Percentiles rank a stretch among this genome's conserved stretches.
These are phyloP conservation scores for Alosa alosa DNA, from an alignment of 2,113 vertebrate species.

Conservation along the genomic window DNA sequence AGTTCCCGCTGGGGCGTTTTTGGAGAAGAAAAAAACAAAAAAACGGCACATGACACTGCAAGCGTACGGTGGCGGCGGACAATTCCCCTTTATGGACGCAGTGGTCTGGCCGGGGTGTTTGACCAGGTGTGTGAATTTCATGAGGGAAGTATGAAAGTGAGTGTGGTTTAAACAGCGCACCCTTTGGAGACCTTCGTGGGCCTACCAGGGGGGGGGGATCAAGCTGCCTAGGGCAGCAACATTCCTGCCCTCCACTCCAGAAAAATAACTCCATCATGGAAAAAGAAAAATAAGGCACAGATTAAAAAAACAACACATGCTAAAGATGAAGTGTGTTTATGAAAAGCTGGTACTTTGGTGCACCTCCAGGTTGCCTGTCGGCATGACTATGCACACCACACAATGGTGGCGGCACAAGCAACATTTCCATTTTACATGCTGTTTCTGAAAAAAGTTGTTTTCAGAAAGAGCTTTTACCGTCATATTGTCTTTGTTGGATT, in stretches of 20 bases:
- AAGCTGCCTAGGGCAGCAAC: conserved; percentile 24
- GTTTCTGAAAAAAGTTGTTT: background rate
- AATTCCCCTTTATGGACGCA: conserved; percentile 43
- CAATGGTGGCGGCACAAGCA: background rate
- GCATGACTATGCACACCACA: background rate
- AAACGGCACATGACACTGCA: conserved; percentile 30
- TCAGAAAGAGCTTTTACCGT: too few relatives aligned
- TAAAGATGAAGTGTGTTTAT: background rate
- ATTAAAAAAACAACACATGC: background rate
- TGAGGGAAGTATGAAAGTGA: conserved; percentile 48
- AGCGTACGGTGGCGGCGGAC: conserved; percentile 26
- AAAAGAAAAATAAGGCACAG: conserved; percentile 29
- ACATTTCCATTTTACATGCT: background rate
- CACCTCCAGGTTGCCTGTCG: background rate
- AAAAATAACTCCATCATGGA: conserved; percentile 32
- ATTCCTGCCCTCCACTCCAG: background rate
- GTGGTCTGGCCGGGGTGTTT: conserved; percentile 41
- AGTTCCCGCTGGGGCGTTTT: conserved; percentile 27
- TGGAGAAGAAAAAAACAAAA: conserved; percentile 15
- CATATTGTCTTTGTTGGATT: background rate
- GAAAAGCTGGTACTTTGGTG: background rate
- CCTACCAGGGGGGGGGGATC: background rate
- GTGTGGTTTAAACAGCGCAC: conserved; percentile 31
- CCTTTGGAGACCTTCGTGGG: background rate
- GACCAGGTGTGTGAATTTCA: conserved; percentile 52